Percentiles rank a stretch among this genome's conserved stretches.
Conservation (phyloP, 1,140 invertebrate genomes). For the Drosophila cardini region DNA sequence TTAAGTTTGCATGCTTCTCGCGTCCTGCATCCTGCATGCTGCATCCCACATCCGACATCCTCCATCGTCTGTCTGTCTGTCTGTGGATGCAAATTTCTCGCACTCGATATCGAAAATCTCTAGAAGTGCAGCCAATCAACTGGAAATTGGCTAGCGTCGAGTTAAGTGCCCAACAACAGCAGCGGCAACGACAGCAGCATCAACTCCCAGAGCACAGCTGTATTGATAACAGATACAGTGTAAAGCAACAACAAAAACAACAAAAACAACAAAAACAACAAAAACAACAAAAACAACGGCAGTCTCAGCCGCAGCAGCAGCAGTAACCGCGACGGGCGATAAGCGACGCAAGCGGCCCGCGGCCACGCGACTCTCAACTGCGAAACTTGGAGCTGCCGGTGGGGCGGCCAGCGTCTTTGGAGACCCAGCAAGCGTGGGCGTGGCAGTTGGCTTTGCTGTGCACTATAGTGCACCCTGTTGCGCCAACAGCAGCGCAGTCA, state of each 20-base stretch:
- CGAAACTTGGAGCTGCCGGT: conserved; percentile 27
- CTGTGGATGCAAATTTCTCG: conserved; percentile 72
- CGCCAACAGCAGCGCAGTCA: conserved; percentile 40
- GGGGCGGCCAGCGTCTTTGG: conserved; percentile 17
- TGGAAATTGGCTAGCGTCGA: conserved; percentile 74
- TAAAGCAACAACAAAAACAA: conserved; percentile 23
- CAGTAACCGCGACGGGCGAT: conserved; percentile 62
- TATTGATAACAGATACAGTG: conserved; percentile 51
- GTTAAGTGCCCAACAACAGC: conserved; percentile 65
- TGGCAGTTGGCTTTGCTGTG: conserved; percentile 37
- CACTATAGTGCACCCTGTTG: conserved; percentile 75
- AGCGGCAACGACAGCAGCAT: conserved; percentile 13
- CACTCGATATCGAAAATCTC: conserved; percentile 77
- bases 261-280: conserved; percentile 33
- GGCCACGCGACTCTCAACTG: conserved; percentile 63
- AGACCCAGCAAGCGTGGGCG: conserved; percentile 46
- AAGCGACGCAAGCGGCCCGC: conserved; percentile 68
- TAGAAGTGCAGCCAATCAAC: conserved; percentile 82
- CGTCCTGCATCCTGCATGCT: conserved; percentile 15
- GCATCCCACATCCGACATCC: conserved; percentile 9
- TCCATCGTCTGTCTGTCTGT: too few relatives aligned
- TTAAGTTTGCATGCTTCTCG: conserved; percentile 36
- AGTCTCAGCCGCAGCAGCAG: conserved; percentile 28
- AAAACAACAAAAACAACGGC: conserved; percentile 18
- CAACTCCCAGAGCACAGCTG: conserved; percentile 29